Evolutionary conservation across 2,797 vertebrate species (phyloP).

Genomic region (Labeo calbasu): DNA sequence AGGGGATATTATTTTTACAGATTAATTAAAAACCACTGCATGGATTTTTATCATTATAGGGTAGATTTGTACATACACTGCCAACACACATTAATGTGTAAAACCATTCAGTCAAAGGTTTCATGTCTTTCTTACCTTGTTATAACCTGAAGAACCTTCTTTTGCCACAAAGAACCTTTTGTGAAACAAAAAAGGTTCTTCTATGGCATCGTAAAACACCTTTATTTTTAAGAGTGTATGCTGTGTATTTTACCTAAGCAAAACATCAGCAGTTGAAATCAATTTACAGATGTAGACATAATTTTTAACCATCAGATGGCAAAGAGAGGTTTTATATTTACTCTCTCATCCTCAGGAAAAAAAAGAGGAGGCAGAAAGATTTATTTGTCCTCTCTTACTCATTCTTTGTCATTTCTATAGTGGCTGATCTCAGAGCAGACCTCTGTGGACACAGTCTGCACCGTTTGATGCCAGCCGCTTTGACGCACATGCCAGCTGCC

Average conservation of each 20-base stretch:
- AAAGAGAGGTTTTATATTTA: neutral
- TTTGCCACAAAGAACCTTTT: too few species aligned
- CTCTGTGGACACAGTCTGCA: neutral
- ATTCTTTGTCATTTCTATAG: neutral
- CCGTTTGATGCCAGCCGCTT: neutral
- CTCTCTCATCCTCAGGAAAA: neutral
- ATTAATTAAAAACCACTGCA: too few species aligned
- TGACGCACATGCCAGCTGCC: neutral
- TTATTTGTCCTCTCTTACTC: neutral
- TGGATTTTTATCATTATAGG: too few species aligned
- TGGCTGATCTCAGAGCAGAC: neutral
- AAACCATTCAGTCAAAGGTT: too few species aligned
- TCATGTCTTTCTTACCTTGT: too few species aligned
- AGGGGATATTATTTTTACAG: too few species aligned
- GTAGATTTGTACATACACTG: too few species aligned
- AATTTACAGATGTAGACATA: neutral
- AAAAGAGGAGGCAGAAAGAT: neutral
- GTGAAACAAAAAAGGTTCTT: too few species aligned
- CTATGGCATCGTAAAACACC: too few species aligned
- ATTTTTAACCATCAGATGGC: neutral
- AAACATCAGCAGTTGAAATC: neutral
- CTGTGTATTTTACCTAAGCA: neutral
- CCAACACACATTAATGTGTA: too few species aligned
- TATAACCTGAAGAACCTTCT: too few species aligned
- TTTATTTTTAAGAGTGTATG: too few species aligned